Percentiles rank a stretch among this genome's conserved stretches.
Evolutionary conservation across 2,797 vertebrate genomes (phyloP).

Genomic region (Macroramphosus scolopax): DNA sequence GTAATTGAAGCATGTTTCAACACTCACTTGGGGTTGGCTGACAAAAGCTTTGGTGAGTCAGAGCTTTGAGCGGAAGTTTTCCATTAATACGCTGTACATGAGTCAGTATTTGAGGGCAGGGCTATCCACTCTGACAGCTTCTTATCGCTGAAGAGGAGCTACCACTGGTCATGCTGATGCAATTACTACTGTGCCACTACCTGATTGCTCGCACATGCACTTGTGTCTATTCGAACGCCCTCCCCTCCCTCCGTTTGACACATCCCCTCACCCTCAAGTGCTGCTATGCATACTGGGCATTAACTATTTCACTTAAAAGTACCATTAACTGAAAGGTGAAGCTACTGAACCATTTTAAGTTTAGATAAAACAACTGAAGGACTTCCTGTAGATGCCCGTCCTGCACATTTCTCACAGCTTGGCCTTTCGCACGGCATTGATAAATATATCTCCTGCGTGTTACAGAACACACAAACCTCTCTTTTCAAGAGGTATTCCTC

Average conservation of each 20-base stretch:
- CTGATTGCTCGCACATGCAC: conserved; percentile 1
- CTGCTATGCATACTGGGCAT: neutral
- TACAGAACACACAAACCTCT: neutral
- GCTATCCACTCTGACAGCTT: neutral
- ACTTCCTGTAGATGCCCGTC: neutral
- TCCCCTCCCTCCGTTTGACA: neutral
- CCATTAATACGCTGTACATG: neutral
- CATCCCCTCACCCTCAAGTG: neutral
- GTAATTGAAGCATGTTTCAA: no score
- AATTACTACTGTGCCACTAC: conserved; percentile 10
- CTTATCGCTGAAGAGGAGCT: conserved; percentile 10
- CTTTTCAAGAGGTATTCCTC: neutral
- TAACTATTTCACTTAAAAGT: neutral
- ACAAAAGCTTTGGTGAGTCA: neutral
- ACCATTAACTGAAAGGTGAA: neutral
- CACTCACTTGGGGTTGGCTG: no score
- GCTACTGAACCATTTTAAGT: neutral
- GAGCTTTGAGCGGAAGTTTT: conserved; percentile 11
- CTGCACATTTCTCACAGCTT: conserved; percentile 11
- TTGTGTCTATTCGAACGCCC: neutral
- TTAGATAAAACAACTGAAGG: conserved; percentile 8
- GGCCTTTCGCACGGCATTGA: conserved; percentile 22
- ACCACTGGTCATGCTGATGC: conserved; percentile 20
- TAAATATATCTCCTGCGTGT: conserved; percentile 50
- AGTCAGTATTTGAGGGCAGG: conserved; percentile 40